phyloP scores from a whole-genome alignment of 2,797 vertebrate species.

The Babyrousa celebensis region DNA sequence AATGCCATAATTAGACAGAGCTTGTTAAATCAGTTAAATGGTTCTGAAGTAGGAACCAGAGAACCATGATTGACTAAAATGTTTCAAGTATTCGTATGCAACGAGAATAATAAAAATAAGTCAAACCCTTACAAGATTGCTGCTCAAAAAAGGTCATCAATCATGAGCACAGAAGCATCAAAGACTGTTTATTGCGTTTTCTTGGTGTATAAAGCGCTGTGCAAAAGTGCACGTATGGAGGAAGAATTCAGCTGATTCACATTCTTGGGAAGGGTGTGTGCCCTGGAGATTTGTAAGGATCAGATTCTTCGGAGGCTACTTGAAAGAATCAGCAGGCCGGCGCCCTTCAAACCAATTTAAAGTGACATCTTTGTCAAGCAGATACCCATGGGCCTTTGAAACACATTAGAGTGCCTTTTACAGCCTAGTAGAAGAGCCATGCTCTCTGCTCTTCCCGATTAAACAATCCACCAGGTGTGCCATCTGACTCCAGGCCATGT shows the following conservation, averaged over 20 bases:
- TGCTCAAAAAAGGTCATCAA: slow-evolving; percentile 30
- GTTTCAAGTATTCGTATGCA: slow-evolving; percentile 70
- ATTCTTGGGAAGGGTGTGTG: background rate
- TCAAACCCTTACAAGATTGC: slow-evolving; percentile 53
- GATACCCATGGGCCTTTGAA: background rate
- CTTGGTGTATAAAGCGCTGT: background rate
- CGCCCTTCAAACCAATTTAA: background rate
- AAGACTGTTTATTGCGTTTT: background rate
- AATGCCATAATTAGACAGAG: slow-evolving; percentile 79
- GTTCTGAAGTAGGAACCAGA: slow-evolving; percentile 76
- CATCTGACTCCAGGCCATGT: background rate
- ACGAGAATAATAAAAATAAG: slow-evolving; percentile 80
- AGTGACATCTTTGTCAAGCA: background rate
- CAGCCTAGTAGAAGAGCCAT: background rate
- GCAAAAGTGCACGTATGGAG: background rate
- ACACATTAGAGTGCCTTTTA: background rate
- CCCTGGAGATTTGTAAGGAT: background rate
- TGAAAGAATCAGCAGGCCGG: background rate
- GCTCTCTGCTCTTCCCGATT: background rate
- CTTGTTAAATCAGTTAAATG: slow-evolving; percentile 86
- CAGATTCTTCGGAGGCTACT: background rate
- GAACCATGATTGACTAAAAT: slow-evolving; percentile 76
- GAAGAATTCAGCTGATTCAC: background rate
- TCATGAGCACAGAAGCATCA: background rate
- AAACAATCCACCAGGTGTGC: accelerated